phyloP scores from a whole-genome alignment of 1,140 invertebrate genomes.

The Ladona fulva region DNA sequence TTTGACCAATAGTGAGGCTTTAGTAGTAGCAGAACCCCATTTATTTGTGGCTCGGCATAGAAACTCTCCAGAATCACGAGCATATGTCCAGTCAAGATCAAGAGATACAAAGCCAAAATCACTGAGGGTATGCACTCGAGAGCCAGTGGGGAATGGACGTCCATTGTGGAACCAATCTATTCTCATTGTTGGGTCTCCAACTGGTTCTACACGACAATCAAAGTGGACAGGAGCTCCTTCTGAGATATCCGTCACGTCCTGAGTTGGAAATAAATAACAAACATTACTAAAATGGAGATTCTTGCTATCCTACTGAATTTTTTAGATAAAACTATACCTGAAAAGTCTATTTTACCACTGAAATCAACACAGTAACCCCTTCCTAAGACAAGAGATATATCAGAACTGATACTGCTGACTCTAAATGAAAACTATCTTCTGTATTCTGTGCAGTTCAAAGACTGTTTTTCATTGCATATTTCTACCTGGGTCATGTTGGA shows the following conservation, averaged over 20 bases:
- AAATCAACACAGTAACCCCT: no score
- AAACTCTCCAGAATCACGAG: slow-evolving; percentile 77
- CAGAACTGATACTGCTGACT: no score
- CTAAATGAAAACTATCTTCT: no score
- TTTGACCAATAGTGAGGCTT: slow-evolving; percentile 71
- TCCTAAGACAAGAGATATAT: no score
- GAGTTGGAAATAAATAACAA: neutral
- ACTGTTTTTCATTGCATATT: no score
- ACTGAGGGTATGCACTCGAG: slow-evolving; percentile 80
- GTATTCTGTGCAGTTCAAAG: no score
- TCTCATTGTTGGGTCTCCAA: slow-evolving; percentile 74
- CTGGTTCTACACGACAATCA: slow-evolving; percentile 81
- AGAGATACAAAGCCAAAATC: slow-evolving; percentile 89
- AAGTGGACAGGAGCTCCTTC: slow-evolving; percentile 86
- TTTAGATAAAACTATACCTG: no score
- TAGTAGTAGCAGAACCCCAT: slow-evolving; percentile 74
- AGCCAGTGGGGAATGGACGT: slow-evolving; percentile 75
- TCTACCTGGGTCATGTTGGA: no score
- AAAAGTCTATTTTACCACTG: no score
- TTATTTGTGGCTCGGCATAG: slow-evolving; percentile 76
- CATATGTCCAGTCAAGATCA: slow-evolving; percentile 78
- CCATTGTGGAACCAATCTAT: slow-evolving; percentile 94
- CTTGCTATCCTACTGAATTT: no score
- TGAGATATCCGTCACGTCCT: slow-evolving; percentile 69
- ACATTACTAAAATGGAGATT: no score